Conservation (phyloP, 2,797 vertebrate species). For the Tarsius wallacei region DNA sequence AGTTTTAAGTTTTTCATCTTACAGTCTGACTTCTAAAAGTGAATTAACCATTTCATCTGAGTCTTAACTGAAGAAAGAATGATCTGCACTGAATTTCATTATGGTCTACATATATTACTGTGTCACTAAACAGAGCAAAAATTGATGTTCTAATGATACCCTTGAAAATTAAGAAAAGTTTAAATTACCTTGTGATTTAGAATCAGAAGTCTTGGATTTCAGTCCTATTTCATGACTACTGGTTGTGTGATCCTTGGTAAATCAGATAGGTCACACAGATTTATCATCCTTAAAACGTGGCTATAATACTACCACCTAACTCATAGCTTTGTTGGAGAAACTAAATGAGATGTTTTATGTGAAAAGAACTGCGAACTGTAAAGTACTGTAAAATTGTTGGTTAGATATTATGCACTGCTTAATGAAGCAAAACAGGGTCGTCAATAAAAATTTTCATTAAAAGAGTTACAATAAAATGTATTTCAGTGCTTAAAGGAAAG, state of each 20-base stretch:
- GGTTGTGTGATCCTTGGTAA: slow-evolving; percentile 22
- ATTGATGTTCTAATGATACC: background rate
- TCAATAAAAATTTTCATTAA: slow-evolving; percentile 70
- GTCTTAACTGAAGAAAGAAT: background rate
- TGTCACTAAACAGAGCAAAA: background rate
- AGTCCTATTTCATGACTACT: slow-evolving; percentile 15
- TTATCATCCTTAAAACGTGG: slow-evolving; percentile 61
- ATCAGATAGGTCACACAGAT: slow-evolving; percentile 59
- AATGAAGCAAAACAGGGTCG: slow-evolving; percentile 72
- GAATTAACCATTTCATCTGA: slow-evolving; percentile 32
- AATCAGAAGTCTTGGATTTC: slow-evolving; percentile 29
- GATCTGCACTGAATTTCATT: background rate
- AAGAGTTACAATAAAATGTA: slow-evolving; percentile 61
- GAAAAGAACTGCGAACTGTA: slow-evolving; percentile 64
- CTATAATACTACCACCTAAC: slow-evolving; percentile 47
- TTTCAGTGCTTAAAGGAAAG: slow-evolving; percentile 41
- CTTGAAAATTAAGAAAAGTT: slow-evolving; percentile 12
- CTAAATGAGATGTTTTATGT: slow-evolving; percentile 72
- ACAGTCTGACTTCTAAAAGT: background rate
- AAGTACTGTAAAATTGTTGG: slow-evolving; percentile 74
- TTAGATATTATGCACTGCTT: slow-evolving; percentile 69
- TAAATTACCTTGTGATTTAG: slow-evolving; percentile 10
- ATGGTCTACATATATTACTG: background rate
- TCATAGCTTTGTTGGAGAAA: slow-evolving; percentile 68
- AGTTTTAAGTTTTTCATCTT: background rate